These are phyloP conservation scores for Aramus guarauna DNA, from an alignment of 2,113 vertebrate genomes.

Conservation along the genomic window DNA sequence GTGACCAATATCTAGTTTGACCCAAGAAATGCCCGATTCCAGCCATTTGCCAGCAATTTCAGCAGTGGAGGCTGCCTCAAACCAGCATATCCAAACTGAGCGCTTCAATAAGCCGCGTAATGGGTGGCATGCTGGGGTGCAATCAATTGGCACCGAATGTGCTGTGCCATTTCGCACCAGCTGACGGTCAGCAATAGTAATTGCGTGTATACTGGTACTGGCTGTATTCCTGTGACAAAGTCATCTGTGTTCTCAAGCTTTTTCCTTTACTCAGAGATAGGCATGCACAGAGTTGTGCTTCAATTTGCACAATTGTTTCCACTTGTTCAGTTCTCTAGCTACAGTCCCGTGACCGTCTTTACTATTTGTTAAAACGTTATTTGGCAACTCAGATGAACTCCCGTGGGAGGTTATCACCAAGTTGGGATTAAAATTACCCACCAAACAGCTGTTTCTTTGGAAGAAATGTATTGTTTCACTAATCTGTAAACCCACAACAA, in stretches of 20 bases:
- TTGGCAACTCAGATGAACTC: neutral
- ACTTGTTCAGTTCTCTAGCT: neutral
- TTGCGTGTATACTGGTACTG: neutral
- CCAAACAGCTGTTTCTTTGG: constrained; percentile 26
- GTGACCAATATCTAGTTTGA: neutral
- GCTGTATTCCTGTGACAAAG: neutral
- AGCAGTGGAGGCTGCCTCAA: neutral
- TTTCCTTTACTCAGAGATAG: neutral
- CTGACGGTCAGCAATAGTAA: neutral
- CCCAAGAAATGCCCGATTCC: neutral
- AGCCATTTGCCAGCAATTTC: neutral
- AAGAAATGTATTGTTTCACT: neutral
- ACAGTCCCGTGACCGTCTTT: neutral
- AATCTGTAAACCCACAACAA: constrained; percentile 20
- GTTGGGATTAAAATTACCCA: constrained; percentile 12
- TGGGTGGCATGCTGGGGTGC: neutral
- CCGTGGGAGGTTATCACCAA: neutral
- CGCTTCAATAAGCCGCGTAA: neutral
- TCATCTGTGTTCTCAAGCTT: neutral
- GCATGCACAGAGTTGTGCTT: rapidly evolving
- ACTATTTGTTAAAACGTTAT: neutral
- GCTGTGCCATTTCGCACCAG: neutral
- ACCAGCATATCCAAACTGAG: neutral
- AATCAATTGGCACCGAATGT: neutral
- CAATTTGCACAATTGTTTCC: neutral